Evolutionary conservation across 2,797 vertebrate species (phyloP).

Genomic region (Catostomus latipinnis): DNA sequence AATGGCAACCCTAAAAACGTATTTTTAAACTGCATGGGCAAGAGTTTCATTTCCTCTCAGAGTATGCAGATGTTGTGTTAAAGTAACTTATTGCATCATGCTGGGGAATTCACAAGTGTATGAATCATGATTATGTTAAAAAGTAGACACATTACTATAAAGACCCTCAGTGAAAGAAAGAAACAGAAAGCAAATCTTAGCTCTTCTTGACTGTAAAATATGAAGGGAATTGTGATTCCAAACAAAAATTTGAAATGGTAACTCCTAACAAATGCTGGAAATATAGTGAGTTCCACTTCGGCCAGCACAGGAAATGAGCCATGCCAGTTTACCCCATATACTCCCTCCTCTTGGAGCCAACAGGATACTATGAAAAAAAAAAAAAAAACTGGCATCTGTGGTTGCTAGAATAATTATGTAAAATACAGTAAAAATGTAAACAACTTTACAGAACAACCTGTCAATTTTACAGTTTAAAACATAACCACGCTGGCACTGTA

Average conservation of each 20-base stretch:
- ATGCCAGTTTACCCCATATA: conserved; percentile 1
- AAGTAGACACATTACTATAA: too few relatives aligned
- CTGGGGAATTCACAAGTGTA: conserved; percentile 43
- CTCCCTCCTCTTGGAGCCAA: conserved; percentile 3
- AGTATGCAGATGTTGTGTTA: conserved; percentile 6
- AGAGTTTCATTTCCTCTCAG: conserved; percentile 56
- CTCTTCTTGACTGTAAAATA: not conserved
- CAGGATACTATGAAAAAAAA: conserved; percentile 9
- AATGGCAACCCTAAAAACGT: not conserved
- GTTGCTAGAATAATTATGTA: too few relatives aligned
- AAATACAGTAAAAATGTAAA: too few relatives aligned
- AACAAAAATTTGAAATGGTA: conserved; percentile 62
- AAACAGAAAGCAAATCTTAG: not conserved
- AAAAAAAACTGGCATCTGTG: too few relatives aligned
- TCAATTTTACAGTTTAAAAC: too few relatives aligned
- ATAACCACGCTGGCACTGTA: too few relatives aligned
- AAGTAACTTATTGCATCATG: conserved; percentile 41
- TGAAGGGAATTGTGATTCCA: conserved; percentile 24
- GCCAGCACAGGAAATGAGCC: conserved; percentile 57
- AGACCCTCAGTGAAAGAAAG: not conserved
- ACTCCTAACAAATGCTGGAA: conserved; percentile 67
- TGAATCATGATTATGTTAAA: too few relatives aligned
- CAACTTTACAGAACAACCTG: too few relatives aligned
- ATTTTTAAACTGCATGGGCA: not conserved
- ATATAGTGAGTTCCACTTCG: conserved; percentile 48